These are phyloP conservation scores for Melanotaenia duboulayi DNA, from an alignment of 2,113 vertebrate species.

Conservation along the genomic window DNA sequence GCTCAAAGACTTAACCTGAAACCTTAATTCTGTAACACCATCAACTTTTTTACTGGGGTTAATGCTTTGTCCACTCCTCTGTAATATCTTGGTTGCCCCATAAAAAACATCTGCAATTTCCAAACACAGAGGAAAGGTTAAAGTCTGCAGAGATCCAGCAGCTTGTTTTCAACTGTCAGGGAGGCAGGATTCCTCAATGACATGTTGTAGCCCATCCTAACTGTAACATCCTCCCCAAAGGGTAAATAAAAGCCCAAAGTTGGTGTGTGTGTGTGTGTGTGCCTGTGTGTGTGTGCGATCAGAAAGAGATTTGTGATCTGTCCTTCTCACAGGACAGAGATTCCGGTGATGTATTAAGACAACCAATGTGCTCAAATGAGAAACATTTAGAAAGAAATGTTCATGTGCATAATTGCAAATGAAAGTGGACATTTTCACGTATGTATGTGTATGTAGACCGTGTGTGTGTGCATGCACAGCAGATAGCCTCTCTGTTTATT, in stretches of 20 bases:
- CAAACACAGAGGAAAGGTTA: constrained; percentile 46
- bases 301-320: constrained; percentile 58
- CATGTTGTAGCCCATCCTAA: constrained; percentile 79
- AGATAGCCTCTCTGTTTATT: constrained; percentile 79
- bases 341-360: constrained; percentile 35
- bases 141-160: constrained; percentile 55
- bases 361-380: constrained; percentile 20
- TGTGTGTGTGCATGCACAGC: constrained; percentile 52
- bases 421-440: constrained; percentile 20
- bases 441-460: constrained; percentile 10
- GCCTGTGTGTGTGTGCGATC: constrained; percentile 40
- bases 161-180: constrained; percentile 77
- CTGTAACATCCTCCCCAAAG: constrained; percentile 77
- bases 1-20: not conserved
- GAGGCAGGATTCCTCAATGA: constrained; percentile 76
- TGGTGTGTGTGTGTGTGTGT: constrained; percentile 21
- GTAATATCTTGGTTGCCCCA: constrained; percentile 37
- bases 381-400: constrained; percentile 34
- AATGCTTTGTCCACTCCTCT: constrained; percentile 13
- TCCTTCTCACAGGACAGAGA: constrained; percentile 48
- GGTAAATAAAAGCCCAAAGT: constrained; percentile 72
- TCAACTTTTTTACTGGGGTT: not conserved
- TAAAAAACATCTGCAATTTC: constrained; percentile 49
- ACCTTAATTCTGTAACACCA: not conserved
- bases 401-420: constrained; percentile 20